A percentile compares a stretch with the other conserved stretches of the same genome.
Conservation (phyloP, 92 coral and sea anemone species). For the Porites rus region DNA sequence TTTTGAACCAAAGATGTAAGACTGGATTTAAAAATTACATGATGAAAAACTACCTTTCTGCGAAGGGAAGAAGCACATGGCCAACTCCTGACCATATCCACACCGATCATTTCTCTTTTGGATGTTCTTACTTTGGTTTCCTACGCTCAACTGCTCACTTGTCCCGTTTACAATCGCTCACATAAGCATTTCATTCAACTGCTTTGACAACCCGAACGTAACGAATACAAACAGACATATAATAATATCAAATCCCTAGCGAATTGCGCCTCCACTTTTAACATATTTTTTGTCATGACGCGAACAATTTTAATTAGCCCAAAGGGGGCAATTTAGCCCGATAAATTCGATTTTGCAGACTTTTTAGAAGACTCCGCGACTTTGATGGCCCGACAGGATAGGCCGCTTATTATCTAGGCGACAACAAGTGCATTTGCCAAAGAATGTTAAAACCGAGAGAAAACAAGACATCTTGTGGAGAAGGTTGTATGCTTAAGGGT, state of each 20-base stretch:
- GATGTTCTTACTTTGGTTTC: not conserved
- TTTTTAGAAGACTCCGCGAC: not conserved
- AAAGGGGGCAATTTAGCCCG: slow-evolving; percentile 20
- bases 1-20: not conserved
- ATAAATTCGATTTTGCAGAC: slow-evolving; percentile 11
- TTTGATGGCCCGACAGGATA: slow-evolving; percentile 37
- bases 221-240: slow-evolving; percentile 13
- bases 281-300: slow-evolving; percentile 7
- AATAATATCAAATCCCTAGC: slow-evolving; percentile 15
- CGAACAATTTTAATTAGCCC: slow-evolving; percentile 4
- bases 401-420: not conserved
- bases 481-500: not conserved
- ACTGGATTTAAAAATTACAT: too few species aligned
- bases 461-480: not conserved
- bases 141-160: slow-evolving; percentile 11
- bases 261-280: not conserved
- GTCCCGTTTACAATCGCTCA: not conserved
- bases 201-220: slow-evolving; percentile 37
- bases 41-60: slow-evolving; percentile 52
- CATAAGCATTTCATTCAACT: slow-evolving; percentile 5
- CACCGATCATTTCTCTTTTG: slow-evolving; percentile 25
- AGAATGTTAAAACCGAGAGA: not conserved
- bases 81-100: slow-evolving; percentile 76
- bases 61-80: slow-evolving; percentile 69
- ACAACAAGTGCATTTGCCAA: slow-evolving; percentile 5